Evolutionary conservation across 2,113 vertebrate genomes (phyloP), one percentile per base, ranked within the genome.

Genomic region (Malurus cyaneus): DNA sequence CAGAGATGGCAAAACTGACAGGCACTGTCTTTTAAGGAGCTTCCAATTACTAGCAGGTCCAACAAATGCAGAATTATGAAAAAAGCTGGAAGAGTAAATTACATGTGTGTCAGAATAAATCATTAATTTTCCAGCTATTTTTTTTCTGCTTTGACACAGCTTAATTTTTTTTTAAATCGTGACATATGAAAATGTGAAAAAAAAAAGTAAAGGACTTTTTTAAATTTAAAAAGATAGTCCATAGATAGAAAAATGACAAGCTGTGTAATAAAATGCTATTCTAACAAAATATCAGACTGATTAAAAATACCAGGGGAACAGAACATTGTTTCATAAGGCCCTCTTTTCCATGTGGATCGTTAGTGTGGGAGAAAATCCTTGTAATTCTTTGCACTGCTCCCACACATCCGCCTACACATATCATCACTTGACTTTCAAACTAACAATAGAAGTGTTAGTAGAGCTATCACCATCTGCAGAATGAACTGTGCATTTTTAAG

Each of bases 361-460:
- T 94, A 97, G 36, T 94, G 95, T 97, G 96, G 97, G 97, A 98
- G 96, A 97, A 98, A 98, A 98, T 96, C 97, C 94, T 97, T 98
- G 95, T 97, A 97, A 96, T 98, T 98, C 96, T 98, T 97, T 98
- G 97, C 97, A 97, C 96, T 97, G 94, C 97, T 98, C 98, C 97
- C 96, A 98, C 98, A 97, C 96, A 96, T 65, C 94, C 97, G 91
- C 97, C 98, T 97, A 98, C 98, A 97, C 95, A 92, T 96, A 97
- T 97, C 97, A 98, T 98, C 95, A 88, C 97, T 98, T 98, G 97
- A 97, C 97, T 98, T 97, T 97, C 96, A 96, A 53, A 89, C 98
- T 98, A 98, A 98, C 97, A 98, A 98, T 98, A 98, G 97, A 97
- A 93, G 84, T 96, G 96, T 97, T 97, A 96, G 98, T 96, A 95